A percentile compares a stretch with the other conserved stretches of the same genome.
These are phyloP conservation scores for Amblyornis subalaris DNA, from an alignment of 2,113 vertebrate genomes.

Conservation along the genomic window DNA sequence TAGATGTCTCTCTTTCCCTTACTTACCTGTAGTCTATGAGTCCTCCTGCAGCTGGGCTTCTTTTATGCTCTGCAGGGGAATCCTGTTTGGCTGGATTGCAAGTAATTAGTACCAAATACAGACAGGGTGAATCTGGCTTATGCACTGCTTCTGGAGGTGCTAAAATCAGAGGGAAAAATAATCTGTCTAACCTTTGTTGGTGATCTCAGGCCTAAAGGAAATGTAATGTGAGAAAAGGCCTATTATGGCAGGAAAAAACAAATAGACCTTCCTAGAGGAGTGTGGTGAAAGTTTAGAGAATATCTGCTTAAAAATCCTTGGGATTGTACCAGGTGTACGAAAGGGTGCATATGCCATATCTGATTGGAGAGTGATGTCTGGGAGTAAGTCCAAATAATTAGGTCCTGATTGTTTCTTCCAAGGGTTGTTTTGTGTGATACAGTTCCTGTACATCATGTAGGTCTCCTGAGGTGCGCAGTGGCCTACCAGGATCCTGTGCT, in stretches of 20 bases:
- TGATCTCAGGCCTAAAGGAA: not conserved
- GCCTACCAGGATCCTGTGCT: no score
- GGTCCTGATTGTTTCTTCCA: not conserved
- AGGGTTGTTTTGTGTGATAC: not conserved
- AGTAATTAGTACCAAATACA: not conserved
- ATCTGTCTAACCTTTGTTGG: not conserved
- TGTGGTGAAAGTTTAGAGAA: not conserved
- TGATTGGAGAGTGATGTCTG: accelerated
- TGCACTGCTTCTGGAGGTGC: not conserved
- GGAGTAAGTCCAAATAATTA: not conserved
- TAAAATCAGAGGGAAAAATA: not conserved
- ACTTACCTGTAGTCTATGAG: not conserved
- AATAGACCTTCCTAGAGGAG: not conserved
- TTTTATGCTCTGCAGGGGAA: not conserved
- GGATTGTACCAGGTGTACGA: not conserved
- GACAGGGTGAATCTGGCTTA: not conserved
- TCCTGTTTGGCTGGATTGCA: not conserved
- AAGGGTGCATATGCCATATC: not conserved
- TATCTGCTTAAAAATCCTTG: not conserved
- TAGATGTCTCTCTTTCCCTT: not conserved
- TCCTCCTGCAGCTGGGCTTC: not conserved
- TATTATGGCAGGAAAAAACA: not conserved
- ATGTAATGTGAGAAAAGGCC: not conserved
- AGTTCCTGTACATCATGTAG: not conserved
- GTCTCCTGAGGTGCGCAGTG: no score